Evolutionary conservation across 2,888 invertebrate species (phyloP), one percentile per base, ranked within the genome.

Genomic region (Phortica magna): DNA sequence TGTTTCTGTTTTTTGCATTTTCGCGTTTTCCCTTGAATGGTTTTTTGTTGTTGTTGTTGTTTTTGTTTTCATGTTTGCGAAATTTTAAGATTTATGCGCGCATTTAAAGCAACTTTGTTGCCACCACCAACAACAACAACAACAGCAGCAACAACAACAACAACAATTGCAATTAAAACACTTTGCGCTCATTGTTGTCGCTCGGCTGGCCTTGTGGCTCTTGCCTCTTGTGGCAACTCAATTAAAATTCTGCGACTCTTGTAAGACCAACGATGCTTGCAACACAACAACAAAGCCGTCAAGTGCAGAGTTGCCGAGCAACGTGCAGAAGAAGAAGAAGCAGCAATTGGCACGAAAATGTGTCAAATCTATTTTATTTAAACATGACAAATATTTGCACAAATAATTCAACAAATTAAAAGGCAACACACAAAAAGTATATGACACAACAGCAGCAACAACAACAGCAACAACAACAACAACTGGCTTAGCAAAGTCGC

Each of bases 181-280:
- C 7, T 55, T n/a, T 55, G n/a, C n/a, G n/a, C n/a, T n/a, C n/a
- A n/a, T 55, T 55, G 55, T 68, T 84, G 80, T 81, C 83, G 88
- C 77, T 83, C 80, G 1, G 31, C 5, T 31, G 31, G 31, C 31
- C 31, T 31, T 31, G 31, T 74, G 81, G 82, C 82, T 84, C 87
- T 87, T 88, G 85, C 82, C 82, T 84, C 87, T 87, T 88, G 85
- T 83, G 81, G 81, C 88, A 85, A 88, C 85, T 85, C 88, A 85
- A 85, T 85, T 85, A 85, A 85, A 31, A 31, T 31, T 31, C 5
- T 2, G 31, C 31, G 31, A 31, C 31, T 31, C 5, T 5, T 14
- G n/a, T 53, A 53, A 53, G 10, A 5, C 53, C 53, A 53, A 53
- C 53, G n/a, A 14, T 2, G 17, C 19, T 59, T 64, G 31, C 19